These are phyloP conservation scores for Beris morrisii DNA, from an alignment of 2,888 invertebrate species.

Conservation along the genomic window DNA sequence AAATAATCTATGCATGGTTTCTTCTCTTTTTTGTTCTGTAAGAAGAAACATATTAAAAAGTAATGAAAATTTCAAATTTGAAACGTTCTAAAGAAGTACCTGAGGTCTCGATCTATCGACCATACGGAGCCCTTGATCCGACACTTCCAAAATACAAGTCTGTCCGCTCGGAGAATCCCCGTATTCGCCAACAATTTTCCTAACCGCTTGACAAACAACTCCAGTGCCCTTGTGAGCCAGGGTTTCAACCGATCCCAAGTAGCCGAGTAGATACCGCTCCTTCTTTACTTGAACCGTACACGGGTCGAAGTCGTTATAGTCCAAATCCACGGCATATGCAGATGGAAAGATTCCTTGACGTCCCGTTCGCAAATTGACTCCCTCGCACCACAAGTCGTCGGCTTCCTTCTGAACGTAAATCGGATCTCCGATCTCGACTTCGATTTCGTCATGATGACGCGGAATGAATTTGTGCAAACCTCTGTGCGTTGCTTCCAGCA, in stretches of 20 bases:
- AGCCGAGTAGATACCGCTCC: slow-evolving; percentile 87
- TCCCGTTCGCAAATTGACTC: slow-evolving; percentile 92
- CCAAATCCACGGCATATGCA: slow-evolving; percentile 95
- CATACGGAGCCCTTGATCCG: slow-evolving; percentile 94
- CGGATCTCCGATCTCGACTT: slow-evolving; percentile 96
- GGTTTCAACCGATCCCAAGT: slow-evolving; percentile 95
- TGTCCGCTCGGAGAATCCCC: slow-evolving; percentile 73
- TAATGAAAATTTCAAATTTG: neutral
- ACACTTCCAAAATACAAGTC: slow-evolving; percentile 89
- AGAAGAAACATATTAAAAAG: neutral
- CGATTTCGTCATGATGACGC: slow-evolving; percentile 92
- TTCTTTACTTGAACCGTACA: slow-evolving; percentile 79
- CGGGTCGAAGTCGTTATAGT: slow-evolving; percentile 94
- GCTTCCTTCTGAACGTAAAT: slow-evolving; percentile 95
- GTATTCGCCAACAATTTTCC: slow-evolving; percentile 76
- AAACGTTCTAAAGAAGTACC: slow-evolving; percentile 42
- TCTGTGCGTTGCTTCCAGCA: slow-evolving; percentile 92
- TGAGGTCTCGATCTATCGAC: slow-evolving; percentile 75
- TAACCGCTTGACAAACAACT: slow-evolving; percentile 88
- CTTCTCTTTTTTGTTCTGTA: slow-evolving; percentile 58
- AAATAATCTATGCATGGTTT: slow-evolving; percentile 95
- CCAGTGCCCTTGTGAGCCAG: slow-evolving; percentile 96
- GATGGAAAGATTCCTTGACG: slow-evolving; percentile 95
- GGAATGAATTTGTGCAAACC: slow-evolving; percentile 96
- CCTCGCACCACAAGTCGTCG: slow-evolving; percentile 98